Evolutionary conservation across 2,888 invertebrate genomes (phyloP).

Genomic region (Eurois occulta): DNA sequence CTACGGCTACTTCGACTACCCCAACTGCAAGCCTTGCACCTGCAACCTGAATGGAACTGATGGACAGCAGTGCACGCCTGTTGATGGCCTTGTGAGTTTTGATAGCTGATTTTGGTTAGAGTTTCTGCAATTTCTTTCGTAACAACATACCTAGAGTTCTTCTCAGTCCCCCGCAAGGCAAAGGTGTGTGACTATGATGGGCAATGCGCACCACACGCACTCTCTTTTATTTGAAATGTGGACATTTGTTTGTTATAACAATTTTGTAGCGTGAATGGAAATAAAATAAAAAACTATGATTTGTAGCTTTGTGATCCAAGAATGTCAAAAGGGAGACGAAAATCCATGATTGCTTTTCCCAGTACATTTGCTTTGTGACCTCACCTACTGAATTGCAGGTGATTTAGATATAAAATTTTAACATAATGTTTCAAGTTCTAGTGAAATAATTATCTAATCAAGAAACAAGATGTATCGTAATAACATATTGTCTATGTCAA

Average conservation of each 20-base stretch:
- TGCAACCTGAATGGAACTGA: constrained; percentile 97
- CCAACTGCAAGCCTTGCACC: constrained; percentile 97
- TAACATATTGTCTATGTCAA: constrained; percentile 37
- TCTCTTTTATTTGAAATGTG: not conserved
- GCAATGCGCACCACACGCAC: not conserved
- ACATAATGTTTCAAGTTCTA: not conserved
- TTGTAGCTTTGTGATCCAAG: not conserved
- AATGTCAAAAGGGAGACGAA: not conserved
- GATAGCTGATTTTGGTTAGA: not conserved
- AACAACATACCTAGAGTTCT: not conserved
- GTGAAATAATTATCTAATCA: not conserved
- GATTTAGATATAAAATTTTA: not conserved
- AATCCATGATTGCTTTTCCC: not conserved
- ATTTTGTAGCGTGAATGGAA: not conserved
- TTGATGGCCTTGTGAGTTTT: constrained; percentile 90
- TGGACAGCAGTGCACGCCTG: constrained; percentile 96
- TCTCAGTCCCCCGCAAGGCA: not conserved
- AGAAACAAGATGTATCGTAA: not conserved
- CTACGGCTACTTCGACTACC: constrained; percentile 98
- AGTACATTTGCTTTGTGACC: not conserved
- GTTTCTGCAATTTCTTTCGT: no score
- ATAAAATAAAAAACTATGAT: not conserved
- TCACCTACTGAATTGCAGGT: not conserved
- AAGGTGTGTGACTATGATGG: not conserved
- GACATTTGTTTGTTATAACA: not conserved